Evolutionary conservation across 2,888 invertebrate species (phyloP).

Genomic region (Emmelina monodactyla): DNA sequence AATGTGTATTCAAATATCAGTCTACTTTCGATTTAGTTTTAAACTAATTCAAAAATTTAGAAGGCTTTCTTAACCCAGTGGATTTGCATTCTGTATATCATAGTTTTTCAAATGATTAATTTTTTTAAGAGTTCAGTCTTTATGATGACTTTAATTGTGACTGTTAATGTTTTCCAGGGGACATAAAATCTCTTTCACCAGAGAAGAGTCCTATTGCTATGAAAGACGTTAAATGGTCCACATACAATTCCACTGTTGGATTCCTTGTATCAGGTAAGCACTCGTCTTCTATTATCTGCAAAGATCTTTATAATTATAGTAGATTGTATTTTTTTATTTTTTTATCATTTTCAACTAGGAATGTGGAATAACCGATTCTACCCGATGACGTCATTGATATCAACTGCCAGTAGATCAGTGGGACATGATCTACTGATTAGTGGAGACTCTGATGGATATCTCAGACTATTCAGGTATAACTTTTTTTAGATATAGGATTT

Average conservation of each 20-base stretch:
- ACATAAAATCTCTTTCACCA: constrained; percentile 84
- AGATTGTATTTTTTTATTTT: neutral
- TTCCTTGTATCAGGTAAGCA: constrained; percentile 83
- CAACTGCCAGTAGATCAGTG: constrained; percentile 82
- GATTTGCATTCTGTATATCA: too few species aligned
- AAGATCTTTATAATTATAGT: neutral
- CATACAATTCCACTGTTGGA: constrained; percentile 86
- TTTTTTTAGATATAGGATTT: too few species aligned
- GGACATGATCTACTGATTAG: constrained; percentile 84
- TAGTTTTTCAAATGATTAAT: too few species aligned
- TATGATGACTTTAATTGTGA: too few species aligned
- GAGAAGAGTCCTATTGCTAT: constrained; percentile 89
- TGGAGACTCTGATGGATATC: constrained; percentile 89
- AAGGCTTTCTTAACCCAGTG: too few species aligned
- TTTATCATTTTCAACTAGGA: constrained; percentile 48
- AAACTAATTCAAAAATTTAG: too few species aligned
- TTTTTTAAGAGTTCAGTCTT: too few species aligned
- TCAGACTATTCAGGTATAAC: constrained; percentile 82
- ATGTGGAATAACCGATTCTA: constrained; percentile 93
- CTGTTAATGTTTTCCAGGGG: constrained; percentile 68
- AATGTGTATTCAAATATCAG: too few species aligned
- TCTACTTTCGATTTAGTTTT: too few species aligned
- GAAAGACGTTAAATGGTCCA: constrained; percentile 91
- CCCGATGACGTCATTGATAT: constrained; percentile 82
- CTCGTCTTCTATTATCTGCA: too few species aligned